Evolutionary conservation across 2,113 vertebrate species (phyloP), one percentile per base, ranked within the genome.

Genomic region (Rana temporaria): DNA sequence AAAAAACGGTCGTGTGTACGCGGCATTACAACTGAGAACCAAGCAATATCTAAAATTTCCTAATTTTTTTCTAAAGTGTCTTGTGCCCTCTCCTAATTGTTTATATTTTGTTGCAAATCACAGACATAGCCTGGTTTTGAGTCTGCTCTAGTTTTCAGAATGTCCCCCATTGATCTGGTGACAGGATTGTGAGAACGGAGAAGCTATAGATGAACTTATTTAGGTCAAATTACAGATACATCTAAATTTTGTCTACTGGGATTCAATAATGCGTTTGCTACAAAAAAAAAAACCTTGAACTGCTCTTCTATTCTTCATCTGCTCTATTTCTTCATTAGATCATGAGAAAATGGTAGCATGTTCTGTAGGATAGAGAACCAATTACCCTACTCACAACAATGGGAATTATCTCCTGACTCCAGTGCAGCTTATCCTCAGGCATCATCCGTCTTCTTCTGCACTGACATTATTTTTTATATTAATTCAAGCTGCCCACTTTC

Each of bases 291-390:
- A 20, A 11, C 19, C 57, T 75, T 60, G 42, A 56, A 59, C 71
- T 70, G 20, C 48, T 17, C 19, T 62, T 60, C 72, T 75, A 62
- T 75, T 62, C n/a, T 60, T 75, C 56, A 56, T 22, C 26, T 75
- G 56, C 26, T 32, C 71, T 59, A 57, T 60, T 74, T 74, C 55
- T 60, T 55, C 56, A 59, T 60, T 32, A 74, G 57, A 32, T 74
- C 71, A 59, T 59, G 6, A 32, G 22, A 11, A 73, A 57, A 57
- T 57, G 24, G 55, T 56, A 7, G 55, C 20, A 22, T 59, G 55
- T 74, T 74, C 30, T 38, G 19, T 60, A 74, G 55, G 30, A 74
- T 60, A 20, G 71, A 56, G 56, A 74, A 74, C n/a, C 71, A 74
- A 74, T 74, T 74, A 74, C 55, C 24, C 56, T 20, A 59, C 26